Base-by-base conservation (phyloP, 2,113 vertebrate species). In the Xenopus laevis region DNA sequence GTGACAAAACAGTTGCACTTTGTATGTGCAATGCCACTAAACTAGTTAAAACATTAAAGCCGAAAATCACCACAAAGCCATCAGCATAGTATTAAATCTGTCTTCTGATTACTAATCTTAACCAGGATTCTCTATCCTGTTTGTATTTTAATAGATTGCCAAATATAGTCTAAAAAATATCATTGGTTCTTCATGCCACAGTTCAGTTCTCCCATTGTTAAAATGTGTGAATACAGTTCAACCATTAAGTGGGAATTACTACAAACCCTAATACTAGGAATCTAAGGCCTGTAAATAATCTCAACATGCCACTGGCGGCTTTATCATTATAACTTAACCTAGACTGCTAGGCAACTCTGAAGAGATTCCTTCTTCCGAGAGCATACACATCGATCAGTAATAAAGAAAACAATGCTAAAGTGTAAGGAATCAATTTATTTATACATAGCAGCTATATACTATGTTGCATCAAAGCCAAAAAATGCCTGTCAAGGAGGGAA, bases 361-460 rank as follows among this genome's bases (percentile, higher is more conserved):
- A 44, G n/a, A 68, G 57, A 75, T 62, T 44, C 58, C 59, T 53
- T 62, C 47, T 76, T 46, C 58, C 59, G 17, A 45, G 65, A 75
- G 57, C 23, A 27, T 62, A 44, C 45, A 53, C 66, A 69, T 75
- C 60, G 66, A 75, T 75, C 45, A 15, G 53, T 46, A 75, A 63
- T 75, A 62, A 74, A 68, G 57, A 62, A 75, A 75, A 75, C 58
- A 68, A 69, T 58, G 53, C 65, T 53, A 21, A 57, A 62, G 23
- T 75, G 62, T 27, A 27, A 27, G 69, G 62, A 65, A 75, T 75
- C 46, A 62, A 68, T 69, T 62, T 75, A 75, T 69, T 62, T 75
- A 61, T 9, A 46, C 13, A 68, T 62, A 68, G 46, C 21, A 75
- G 68, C 65, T 33, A 75, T 27, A 27, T 45, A 64, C 52, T 69